phyloP scores from a whole-genome alignment of 2,888 invertebrate species.

The Noctua comes region DNA sequence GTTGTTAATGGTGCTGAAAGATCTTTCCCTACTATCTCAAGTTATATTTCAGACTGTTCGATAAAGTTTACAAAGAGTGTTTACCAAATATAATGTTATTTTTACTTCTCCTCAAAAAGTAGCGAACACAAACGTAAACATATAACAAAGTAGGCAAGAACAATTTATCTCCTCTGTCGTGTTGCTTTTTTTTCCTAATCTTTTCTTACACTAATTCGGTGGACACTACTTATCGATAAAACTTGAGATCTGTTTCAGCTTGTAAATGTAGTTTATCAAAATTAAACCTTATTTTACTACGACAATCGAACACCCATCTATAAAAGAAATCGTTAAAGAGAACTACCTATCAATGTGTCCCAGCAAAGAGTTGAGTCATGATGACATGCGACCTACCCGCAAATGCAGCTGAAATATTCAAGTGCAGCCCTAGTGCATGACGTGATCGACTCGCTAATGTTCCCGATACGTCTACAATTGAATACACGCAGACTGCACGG shows the following conservation, averaged over 20 bases:
- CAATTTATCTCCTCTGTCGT: no score
- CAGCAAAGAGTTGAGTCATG: constrained; percentile 26
- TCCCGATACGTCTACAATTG: constrained; percentile 12
- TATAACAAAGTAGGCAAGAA: background rate
- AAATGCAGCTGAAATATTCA: constrained; percentile 49
- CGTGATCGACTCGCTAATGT: constrained; percentile 42
- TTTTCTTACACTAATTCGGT: background rate
- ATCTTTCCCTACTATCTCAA: constrained; percentile 19
- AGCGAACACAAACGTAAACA: constrained; percentile 3
- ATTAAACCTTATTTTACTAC: background rate
- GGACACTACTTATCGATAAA: background rate
- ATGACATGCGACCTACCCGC: constrained; percentile 24
- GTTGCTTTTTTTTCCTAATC: background rate
- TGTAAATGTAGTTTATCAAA: background rate
- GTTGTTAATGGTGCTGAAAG: constrained; percentile 32
- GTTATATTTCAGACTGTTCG: background rate
- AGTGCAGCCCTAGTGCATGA: constrained; percentile 43
- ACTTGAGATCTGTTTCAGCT: background rate
- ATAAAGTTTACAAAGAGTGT: background rate
- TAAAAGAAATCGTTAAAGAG: constrained; percentile 28
- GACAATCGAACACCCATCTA: background rate
- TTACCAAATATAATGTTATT: constrained; percentile 3
- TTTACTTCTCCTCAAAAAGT: background rate
- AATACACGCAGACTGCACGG: constrained; percentile 40
- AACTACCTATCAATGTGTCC: constrained; percentile 13